Conservation (phyloP, 2,797 vertebrate species). For the Poecilia velifera region DNA sequence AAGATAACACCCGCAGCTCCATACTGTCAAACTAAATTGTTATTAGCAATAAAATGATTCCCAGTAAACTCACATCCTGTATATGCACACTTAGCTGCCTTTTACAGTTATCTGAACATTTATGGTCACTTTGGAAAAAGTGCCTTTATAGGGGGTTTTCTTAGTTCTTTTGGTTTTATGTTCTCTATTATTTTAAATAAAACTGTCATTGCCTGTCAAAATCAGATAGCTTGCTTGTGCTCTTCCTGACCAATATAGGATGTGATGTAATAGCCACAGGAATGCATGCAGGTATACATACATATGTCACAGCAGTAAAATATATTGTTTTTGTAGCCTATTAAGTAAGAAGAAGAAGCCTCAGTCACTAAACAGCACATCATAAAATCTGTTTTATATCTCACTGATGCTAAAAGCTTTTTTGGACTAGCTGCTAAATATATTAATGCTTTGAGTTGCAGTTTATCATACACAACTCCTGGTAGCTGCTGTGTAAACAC, state of each 20-base stretch:
- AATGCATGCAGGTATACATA: constrained; percentile 52
- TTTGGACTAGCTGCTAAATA: constrained; percentile 34
- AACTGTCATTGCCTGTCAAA: constrained; percentile 78
- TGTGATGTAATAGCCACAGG: constrained; percentile 25
- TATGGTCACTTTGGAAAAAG: constrained; percentile 79
- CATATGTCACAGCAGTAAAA: constrained; percentile 57
- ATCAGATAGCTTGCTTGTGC: constrained; percentile 37
- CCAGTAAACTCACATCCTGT: constrained; percentile 54
- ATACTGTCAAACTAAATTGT: constrained; percentile 60
- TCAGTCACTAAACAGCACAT: constrained; percentile 60
- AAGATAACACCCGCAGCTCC: constrained; percentile 47
- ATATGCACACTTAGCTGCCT: constrained; percentile 65
- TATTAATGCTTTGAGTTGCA: constrained; percentile 36
- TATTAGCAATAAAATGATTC: constrained; percentile 73
- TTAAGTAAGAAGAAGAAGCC: constrained; percentile 51
- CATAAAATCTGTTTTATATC: constrained; percentile 28
- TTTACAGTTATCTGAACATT: constrained; percentile 64
- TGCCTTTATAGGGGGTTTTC: constrained; percentile 78
- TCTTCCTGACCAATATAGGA: constrained; percentile 39
- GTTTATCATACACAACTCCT: constrained; percentile 52
- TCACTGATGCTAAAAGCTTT: constrained; percentile 56
- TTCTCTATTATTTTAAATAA: constrained; percentile 80
- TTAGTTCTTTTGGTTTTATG: constrained; percentile 66
- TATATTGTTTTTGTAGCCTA: constrained; percentile 63
- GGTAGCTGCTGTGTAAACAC: constrained; percentile 55